These are phyloP conservation scores for Patella vulgata DNA, from an alignment of 1,140 invertebrate species.

Conservation along the genomic window DNA sequence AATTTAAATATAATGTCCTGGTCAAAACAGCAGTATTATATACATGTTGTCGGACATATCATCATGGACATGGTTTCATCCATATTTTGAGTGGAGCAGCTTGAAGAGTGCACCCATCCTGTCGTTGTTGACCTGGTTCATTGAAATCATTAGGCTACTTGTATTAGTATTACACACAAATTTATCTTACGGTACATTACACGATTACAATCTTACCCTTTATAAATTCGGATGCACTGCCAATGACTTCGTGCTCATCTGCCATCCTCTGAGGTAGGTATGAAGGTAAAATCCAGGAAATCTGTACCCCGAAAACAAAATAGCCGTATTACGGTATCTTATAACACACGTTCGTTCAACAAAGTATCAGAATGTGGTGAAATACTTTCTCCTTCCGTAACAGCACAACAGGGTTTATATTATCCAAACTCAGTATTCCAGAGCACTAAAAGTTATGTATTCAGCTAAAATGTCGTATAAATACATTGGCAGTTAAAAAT, in stretches of 20 bases:
- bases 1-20: no score
- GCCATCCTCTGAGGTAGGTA: conserved; percentile 42
- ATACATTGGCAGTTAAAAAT: conserved; percentile 1
- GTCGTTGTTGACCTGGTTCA: no score
- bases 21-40: no score
- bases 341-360: background rate
- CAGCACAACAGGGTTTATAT: no score
- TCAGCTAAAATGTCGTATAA: conserved; percentile 4
- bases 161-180: no score
- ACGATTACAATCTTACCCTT: conserved; percentile 64
- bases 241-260: conserved; percentile 66
- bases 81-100: no score
- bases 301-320: background rate
- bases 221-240: conserved; percentile 66
- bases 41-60: no score
- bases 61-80: no score
- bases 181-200: no score
- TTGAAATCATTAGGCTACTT: no score
- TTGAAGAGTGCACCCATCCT: no score
- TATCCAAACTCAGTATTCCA: no score
- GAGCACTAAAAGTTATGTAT: conserved; percentile 1
- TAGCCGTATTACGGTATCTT: conserved; percentile 3
- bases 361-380: conserved; percentile 9
- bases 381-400: conserved; percentile 6
- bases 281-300: background rate